phyloP scores from a whole-genome alignment of 2,797 vertebrate species.

The Zalophus californianus region DNA sequence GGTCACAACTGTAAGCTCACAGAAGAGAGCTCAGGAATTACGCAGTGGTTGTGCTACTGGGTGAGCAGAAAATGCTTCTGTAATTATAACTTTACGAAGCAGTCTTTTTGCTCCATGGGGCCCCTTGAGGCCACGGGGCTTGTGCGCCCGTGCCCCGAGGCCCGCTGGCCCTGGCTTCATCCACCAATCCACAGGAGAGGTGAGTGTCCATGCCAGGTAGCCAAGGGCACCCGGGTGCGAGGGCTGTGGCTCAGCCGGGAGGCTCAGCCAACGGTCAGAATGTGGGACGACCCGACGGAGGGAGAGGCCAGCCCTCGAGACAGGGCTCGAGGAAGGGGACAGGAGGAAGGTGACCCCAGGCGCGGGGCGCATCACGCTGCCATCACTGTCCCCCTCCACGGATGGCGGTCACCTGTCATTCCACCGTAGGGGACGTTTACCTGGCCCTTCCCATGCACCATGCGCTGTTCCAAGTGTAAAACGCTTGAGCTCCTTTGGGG shows the following conservation, averaged over 20 bases:
- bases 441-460: rapidly evolving
- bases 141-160: not conserved
- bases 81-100: not conserved
- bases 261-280: rapidly evolving
- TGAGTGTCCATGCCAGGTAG: rapidly evolving
- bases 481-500: rapidly evolving
- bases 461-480: rapidly evolving
- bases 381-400: rapidly evolving
- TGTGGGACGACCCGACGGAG: not conserved
- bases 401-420: rapidly evolving
- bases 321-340: not conserved
- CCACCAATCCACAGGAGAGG: rapidly evolving
- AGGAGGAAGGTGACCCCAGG: not conserved
- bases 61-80: not conserved
- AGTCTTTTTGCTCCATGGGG: rapidly evolving
- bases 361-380: rapidly evolving
- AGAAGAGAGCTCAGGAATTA: not conserved
- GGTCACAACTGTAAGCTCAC: rapidly evolving
- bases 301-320: not conserved
- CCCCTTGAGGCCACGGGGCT: not conserved
- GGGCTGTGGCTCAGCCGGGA: not conserved
- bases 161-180: rapidly evolving
- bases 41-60: rapidly evolving
- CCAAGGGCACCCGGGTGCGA: rapidly evolving
- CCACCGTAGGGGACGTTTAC: rapidly evolving